phyloP scores from a whole-genome alignment of 2,113 vertebrate species.

The Leptodactylus fuscus region DNA sequence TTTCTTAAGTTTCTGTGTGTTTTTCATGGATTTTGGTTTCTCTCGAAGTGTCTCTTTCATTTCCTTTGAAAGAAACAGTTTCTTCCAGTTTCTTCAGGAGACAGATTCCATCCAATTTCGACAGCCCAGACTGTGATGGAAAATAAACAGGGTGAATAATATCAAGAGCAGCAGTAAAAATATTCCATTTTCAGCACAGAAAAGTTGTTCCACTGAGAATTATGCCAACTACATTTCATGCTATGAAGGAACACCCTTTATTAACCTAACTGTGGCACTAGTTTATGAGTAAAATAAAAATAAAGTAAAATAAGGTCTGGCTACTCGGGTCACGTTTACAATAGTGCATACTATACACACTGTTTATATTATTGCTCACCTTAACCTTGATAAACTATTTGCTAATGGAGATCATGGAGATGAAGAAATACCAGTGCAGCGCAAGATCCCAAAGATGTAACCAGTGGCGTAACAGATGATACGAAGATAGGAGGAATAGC shows the following conservation, averaged over 20 bases:
- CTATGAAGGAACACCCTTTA: slow-evolving; percentile 46
- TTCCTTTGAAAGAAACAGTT: slow-evolving; percentile 49
- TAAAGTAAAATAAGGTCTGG: neutral
- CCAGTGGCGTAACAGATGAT: too few species aligned
- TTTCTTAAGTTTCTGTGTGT: slow-evolving; percentile 22
- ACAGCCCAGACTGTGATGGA: slow-evolving; percentile 56
- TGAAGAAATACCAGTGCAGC: too few species aligned
- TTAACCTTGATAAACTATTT: too few species aligned
- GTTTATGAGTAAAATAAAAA: neutral
- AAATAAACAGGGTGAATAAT: slow-evolving; percentile 60
- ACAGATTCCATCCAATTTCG: slow-evolving; percentile 44
- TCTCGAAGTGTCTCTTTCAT: slow-evolving; percentile 52
- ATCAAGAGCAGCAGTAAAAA: slow-evolving; percentile 54
- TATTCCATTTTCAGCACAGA: neutral
- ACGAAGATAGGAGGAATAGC: too few species aligned
- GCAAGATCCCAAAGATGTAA: too few species aligned
- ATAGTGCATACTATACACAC: too few species aligned
- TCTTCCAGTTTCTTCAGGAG: slow-evolving; percentile 44
- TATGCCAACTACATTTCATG: slow-evolving; percentile 5
- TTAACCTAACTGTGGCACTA: neutral
- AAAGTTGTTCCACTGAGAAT: neutral
- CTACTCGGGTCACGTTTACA: too few species aligned
- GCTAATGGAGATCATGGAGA: too few species aligned
- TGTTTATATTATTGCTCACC: too few species aligned
- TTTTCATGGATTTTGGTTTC: slow-evolving; percentile 48